These are phyloP conservation scores for Drosophila atripex DNA, from an alignment of 2,888 invertebrate genomes.

Conservation along the genomic window DNA sequence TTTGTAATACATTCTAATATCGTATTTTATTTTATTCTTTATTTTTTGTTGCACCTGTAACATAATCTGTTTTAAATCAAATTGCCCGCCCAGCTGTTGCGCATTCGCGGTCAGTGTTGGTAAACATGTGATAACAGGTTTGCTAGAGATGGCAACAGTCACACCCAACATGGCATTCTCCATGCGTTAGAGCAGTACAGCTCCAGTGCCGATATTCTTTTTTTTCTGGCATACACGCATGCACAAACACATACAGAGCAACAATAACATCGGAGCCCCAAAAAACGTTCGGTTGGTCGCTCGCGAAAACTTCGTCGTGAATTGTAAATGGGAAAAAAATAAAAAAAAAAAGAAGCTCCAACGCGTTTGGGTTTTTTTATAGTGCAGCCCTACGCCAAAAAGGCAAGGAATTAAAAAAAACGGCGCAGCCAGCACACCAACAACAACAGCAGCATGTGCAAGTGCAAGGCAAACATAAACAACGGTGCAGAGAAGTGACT, in stretches of 20 bases:
- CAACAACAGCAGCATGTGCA: slow-evolving; percentile 60
- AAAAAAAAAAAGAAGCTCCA: slow-evolving; percentile 59
- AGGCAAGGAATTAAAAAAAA: slow-evolving; percentile 60
- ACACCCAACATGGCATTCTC: neutral
- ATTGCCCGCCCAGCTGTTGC: slow-evolving; percentile 35
- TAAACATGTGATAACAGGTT: neutral
- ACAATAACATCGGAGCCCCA: slow-evolving; percentile 73
- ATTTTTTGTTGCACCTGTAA: neutral
- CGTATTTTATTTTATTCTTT: neutral
- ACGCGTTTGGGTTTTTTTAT: slow-evolving; percentile 53
- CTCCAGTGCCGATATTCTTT: slow-evolving; percentile 29
- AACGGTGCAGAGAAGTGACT: slow-evolving; percentile 54
- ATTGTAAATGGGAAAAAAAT: slow-evolving; percentile 56
- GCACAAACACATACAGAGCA: slow-evolving; percentile 62
- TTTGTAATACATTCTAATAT: neutral
- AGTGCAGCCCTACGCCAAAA: slow-evolving; percentile 64
- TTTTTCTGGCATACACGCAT: slow-evolving; percentile 45
- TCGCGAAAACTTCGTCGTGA: slow-evolving; percentile 73
- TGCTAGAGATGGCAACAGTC: slow-evolving; percentile 1
- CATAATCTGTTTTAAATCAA: slow-evolving; percentile 18
- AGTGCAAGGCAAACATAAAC: slow-evolving; percentile 74
- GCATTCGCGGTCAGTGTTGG: slow-evolving; percentile 46
- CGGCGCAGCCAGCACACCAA: slow-evolving; percentile 38
- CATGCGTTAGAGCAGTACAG: slow-evolving; percentile 43
- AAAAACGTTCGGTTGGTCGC: slow-evolving; percentile 65